Evolutionary conservation across 1,140 invertebrate genomes (phyloP).

Genomic region (Penaeus japonicus): DNA sequence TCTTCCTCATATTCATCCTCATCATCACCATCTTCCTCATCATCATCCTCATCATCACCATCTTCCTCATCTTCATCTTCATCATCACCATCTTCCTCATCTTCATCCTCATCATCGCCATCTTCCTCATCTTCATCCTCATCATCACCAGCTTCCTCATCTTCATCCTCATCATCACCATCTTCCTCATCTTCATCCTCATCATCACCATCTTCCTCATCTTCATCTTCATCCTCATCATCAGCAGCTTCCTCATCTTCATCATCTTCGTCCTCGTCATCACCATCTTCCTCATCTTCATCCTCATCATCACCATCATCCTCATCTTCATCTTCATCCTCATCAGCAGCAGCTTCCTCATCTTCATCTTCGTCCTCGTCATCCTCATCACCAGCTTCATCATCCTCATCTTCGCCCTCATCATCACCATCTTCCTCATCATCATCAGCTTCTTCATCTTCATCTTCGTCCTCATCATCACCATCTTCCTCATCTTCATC

Average conservation of each 20-base stretch:
- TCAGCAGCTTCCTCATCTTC: background rate
- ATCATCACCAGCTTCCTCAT: background rate
- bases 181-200: slow-evolving; percentile 7
- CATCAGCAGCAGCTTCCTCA: background rate
- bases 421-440: background rate
- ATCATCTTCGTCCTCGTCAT: background rate
- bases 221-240: background rate
- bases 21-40: background rate
- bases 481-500: background rate
- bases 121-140: background rate
- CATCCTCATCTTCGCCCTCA: background rate
- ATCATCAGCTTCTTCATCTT: background rate
- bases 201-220: background rate
- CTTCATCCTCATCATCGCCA: background rate
- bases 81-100: background rate
- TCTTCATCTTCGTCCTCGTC: slow-evolving; percentile 16
- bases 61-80: slow-evolving; percentile 6
- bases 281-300: background rate
- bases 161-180: background rate
- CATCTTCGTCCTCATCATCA: background rate
- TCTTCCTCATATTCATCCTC: too few relatives aligned
- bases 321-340: background rate
- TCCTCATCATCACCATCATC: background rate
- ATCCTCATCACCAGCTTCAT: background rate
- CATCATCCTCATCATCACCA: background rate